Base-by-base conservation (phyloP, 2,113 vertebrate species). In the Meles meles region DNA sequence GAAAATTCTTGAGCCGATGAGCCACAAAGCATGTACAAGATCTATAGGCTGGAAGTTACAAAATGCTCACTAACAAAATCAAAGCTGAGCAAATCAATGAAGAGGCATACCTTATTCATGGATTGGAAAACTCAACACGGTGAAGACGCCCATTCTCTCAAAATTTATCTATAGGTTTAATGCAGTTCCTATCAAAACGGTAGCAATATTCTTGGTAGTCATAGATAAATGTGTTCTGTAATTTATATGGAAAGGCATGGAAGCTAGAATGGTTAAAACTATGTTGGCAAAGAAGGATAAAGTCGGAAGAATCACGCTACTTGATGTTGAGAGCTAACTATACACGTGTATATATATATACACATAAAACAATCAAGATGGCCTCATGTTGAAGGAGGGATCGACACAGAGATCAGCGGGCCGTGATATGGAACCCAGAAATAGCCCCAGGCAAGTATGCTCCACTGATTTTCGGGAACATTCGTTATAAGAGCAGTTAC, bases 381-480 rank as follows among this genome's bases (percentile, higher is more conserved):
- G 57, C 23, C 7, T 10, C 3, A 5, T 37, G 11, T 4, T 12
- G 65, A 7, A 52, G 49, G 65, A 39, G 2, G 34, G 1, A 10
- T 11, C n/a, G 69, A 82, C 6, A 27, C 12, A 5, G 0, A 67
- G 52, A 27, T 15, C 11, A 23, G 8, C 1, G 10, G 52, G 7
- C 42, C 17, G 23, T 37, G 1, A 74, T 0, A 3, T 1, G 8
- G 71, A 86, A 27, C 27, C 20, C 14, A 52, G 49, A 88, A 23
- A 34, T 1, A 34, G 31, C 42, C 39, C 59, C 4, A 17, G 0
- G 18, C 37, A 49, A 49, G 61, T 5, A 6, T 1, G 14, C 4
- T 20, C 63, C 55, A n/a, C 42, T 69, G 15, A 18, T 27, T 67
- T 90, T 87, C 67, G 61, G 84, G 29, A 44, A 39, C 76, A n/a